Conservation (phyloP, 2,797 vertebrate genomes). For the Rhinella marina region DNA sequence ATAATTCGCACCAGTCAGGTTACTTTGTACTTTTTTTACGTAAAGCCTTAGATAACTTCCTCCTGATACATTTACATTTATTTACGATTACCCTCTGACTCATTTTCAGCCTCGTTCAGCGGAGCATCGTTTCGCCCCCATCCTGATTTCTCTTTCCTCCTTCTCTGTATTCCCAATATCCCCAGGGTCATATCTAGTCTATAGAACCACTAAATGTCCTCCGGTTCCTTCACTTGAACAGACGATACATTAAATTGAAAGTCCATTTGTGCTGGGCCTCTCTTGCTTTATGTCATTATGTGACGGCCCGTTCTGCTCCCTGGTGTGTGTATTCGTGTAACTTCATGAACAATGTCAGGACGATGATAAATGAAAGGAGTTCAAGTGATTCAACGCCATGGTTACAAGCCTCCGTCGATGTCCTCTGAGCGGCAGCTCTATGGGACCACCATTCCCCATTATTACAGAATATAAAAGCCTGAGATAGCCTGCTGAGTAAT, state of each 20-base stretch:
- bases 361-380: not conserved
- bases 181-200: not conserved
- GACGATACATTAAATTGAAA: not conserved
- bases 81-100: not conserved
- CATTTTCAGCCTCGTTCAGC: not conserved
- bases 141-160: not conserved
- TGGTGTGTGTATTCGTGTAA: not conserved
- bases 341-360: constrained; percentile 6
- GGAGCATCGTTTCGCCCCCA: not conserved
- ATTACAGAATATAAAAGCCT: not conserved
- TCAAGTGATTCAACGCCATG: constrained; percentile 2
- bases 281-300: not conserved
- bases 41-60: too few species aligned
- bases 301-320: not conserved
- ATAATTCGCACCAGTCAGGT: too few species aligned
- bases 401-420: not conserved
- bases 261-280: not conserved
- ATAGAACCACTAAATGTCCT: not conserved
- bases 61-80: too few species aligned
- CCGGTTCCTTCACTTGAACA: not conserved
- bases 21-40: too few species aligned
- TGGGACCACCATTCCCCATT: not conserved
- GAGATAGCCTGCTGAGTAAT: not conserved
- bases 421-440: not conserved
- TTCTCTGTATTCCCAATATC: not conserved